phyloP scores from a whole-genome alignment of 2,888 invertebrate species.

The Erynnis tages region DNA sequence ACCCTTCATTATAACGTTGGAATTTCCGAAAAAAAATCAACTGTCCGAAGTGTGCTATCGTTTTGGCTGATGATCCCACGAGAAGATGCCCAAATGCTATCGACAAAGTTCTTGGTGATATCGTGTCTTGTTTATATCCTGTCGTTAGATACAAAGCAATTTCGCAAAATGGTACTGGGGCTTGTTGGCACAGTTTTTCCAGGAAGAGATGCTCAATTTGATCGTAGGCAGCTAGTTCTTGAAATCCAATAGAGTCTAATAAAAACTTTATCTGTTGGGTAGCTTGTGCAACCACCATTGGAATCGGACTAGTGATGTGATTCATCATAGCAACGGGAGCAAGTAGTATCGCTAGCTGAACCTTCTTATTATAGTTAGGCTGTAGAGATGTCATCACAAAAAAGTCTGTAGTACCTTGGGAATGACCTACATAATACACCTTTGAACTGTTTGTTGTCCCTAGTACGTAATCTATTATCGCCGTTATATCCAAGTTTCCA shows the following conservation, averaged over 20 bases:
- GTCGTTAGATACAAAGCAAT: constrained; percentile 77
- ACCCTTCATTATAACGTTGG: constrained; percentile 63
- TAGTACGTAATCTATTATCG: constrained; percentile 66
- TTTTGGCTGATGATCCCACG: constrained; percentile 75
- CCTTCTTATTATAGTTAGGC: constrained; percentile 80
- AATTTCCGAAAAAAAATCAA: constrained; percentile 56
- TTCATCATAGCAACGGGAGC: constrained; percentile 81
- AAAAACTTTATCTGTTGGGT: constrained; percentile 42
- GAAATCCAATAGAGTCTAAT: constrained; percentile 67
- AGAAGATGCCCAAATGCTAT: constrained; percentile 77
- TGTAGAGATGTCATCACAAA: constrained; percentile 72
- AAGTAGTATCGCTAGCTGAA: constrained; percentile 72
- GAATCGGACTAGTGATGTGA: constrained; percentile 59
- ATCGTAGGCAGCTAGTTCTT: constrained; percentile 84
- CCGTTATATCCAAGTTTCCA: constrained; percentile 85
- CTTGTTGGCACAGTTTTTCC: constrained; percentile 55
- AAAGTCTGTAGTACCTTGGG: constrained; percentile 82
- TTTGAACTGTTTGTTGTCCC: constrained; percentile 65
- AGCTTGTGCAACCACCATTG: constrained; percentile 40
- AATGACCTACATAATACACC: constrained; percentile 85
- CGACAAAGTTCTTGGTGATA: constrained; percentile 76
- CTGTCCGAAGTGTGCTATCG: constrained; percentile 78
- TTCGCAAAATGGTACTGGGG: constrained; percentile 78
- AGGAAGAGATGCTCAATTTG: constrained; percentile 60
- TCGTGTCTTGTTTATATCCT: constrained; percentile 78